phyloP scores from a whole-genome alignment of 2,888 invertebrate species.

The Tolmerus cingulatus region DNA sequence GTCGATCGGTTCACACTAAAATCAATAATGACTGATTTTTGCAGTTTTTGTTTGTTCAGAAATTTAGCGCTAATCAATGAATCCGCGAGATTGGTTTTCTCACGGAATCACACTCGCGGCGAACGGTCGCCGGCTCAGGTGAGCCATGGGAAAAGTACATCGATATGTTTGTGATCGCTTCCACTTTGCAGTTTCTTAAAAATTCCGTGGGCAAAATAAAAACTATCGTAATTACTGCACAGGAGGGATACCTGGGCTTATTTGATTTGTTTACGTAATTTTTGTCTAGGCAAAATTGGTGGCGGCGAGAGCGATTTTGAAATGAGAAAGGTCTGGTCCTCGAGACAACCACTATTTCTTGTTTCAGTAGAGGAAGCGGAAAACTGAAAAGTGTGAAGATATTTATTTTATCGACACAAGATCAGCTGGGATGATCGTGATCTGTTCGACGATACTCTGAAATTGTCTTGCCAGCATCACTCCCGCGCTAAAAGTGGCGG shows the following conservation, averaged over 20 bases:
- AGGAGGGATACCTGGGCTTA: not conserved
- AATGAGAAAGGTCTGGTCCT: not conserved
- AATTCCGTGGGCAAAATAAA: not conserved
- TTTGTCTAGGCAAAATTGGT: not conserved
- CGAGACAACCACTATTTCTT: not conserved
- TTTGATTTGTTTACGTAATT: not conserved
- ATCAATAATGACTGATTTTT: not conserved
- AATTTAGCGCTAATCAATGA: not conserved
- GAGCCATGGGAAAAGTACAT: not conserved
- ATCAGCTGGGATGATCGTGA: slow-evolving; percentile 14
- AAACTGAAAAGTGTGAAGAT: slow-evolving; percentile 15
- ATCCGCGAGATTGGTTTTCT: not conserved
- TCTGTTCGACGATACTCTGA: not conserved
- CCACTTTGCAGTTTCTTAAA: not conserved
- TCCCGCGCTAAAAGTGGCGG: not conserved
- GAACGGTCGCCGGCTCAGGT: not conserved
- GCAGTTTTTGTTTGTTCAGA: not conserved
- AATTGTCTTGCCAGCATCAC: not conserved
- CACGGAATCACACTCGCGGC: not conserved
- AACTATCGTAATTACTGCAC: not conserved
- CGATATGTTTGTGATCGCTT: not conserved
- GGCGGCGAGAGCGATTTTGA: not conserved
- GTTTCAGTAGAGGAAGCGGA: not conserved
- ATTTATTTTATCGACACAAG: slow-evolving; percentile 15
- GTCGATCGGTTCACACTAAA: not conserved